Base-by-base conservation (phyloP, 2,113 vertebrate species). In the Leucoraja erinaceus region DNA sequence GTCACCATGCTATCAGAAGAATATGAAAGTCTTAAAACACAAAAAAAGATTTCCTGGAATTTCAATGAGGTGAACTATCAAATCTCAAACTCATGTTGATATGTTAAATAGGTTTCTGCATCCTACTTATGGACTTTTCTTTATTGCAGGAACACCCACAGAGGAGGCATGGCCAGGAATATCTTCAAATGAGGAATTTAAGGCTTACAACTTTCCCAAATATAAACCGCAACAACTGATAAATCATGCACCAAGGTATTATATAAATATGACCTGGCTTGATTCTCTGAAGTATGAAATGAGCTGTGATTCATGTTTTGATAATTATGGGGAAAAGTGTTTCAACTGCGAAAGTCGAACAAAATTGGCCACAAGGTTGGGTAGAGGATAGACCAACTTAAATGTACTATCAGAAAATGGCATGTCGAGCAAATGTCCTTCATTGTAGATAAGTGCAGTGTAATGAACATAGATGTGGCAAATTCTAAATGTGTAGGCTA, bases 171-270 rank as follows among this genome's bases (percentile, higher is more conserved):
- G 98, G 99, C 96, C 98, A 28, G 97, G 98, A 94, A 98, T 99
- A 96, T 97, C 96, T 94, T 97, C 98, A 95, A 98, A 98, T 93
- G 98, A 99, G 93, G 99, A 99, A 94, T 99, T 99, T 95, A 98
- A 98, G 95, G 98, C 99, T 94, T 98, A 99, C 96, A 99, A 97
- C 94, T 99, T 99, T 93, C 98, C 99, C 92, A 99, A 99, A 95
- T 99, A 99, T 94, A 99, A 99, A 94, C 96, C 97, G 25, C 98
- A 99, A 94, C 98, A 98, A 90, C 94, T 99, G 93, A 98, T 99
- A 96, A 99, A 98, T 95, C 98, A 99, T 61, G 98, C 98, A 75
- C 99, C 98, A 94, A 99, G 98, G 99, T 99, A 97, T 31, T 16
- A 16, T 31, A 25, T 7, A 14, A n/a, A n/a, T n/a, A 63, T 31